These are phyloP conservation scores for Pardalotus punctatus DNA, from an alignment of 2,113 vertebrate genomes.

Conservation along the genomic window DNA sequence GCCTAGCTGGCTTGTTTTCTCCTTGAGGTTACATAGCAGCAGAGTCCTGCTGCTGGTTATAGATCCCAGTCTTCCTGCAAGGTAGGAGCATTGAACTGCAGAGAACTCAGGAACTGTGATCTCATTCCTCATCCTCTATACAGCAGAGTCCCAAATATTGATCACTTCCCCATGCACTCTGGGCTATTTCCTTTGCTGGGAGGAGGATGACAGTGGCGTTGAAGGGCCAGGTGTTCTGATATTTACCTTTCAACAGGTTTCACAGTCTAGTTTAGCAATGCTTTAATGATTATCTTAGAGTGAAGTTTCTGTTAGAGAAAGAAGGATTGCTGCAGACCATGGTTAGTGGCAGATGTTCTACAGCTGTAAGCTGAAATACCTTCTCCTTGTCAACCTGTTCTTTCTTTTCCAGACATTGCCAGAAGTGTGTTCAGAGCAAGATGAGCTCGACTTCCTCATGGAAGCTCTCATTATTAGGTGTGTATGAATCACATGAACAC, in stretches of 20 bases:
- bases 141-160: neutral
- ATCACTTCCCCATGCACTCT: neutral
- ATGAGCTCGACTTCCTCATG: slow-evolving; percentile 98
- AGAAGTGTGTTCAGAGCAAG: slow-evolving; percentile 97
- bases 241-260: neutral
- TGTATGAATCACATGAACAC: neutral
- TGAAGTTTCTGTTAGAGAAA: neutral
- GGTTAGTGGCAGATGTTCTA: neutral
- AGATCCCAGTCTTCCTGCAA: neutral
- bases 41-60: neutral
- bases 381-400: neutral
- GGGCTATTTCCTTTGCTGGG: neutral
- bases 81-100: neutral
- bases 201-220: neutral
- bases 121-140: neutral
- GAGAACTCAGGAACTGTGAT: neutral
- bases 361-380: neutral
- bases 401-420: slow-evolving; percentile 86
- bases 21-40: neutral
- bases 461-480: slow-evolving; percentile 99
- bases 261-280: neutral
- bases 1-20: neutral
- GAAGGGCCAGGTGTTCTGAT: neutral
- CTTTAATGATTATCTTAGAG: neutral
- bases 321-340: neutral